These are phyloP conservation scores for Actinia equina DNA, from an alignment of 64 coral and sea anemone genomes.

Conservation along the genomic window DNA sequence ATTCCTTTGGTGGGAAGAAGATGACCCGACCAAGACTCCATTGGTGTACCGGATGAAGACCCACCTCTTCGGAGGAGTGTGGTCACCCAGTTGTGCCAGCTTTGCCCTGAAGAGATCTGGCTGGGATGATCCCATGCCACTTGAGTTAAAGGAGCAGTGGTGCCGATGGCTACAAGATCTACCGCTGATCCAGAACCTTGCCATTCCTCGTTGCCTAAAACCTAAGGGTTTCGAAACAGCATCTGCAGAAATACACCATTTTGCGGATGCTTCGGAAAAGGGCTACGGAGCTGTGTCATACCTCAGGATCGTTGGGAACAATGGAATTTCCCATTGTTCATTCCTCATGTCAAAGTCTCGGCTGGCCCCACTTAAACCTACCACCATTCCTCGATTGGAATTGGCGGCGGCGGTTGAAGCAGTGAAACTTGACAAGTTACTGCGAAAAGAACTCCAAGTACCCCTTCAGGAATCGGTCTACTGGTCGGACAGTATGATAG, in stretches of 20 bases:
- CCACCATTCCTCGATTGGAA: constrained; percentile 54
- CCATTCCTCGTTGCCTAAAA: constrained; percentile 34
- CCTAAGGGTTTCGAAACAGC: constrained; percentile 12
- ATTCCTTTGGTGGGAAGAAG: constrained; percentile 45
- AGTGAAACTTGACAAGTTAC: constrained; percentile 39
- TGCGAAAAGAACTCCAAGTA: constrained; percentile 37
- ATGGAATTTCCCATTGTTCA: constrained; percentile 46
- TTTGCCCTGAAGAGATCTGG: constrained; percentile 37
- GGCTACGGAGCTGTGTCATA: constrained; percentile 55
- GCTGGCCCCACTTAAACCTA: constrained; percentile 48
- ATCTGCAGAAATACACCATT: constrained; percentile 54
- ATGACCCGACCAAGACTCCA: constrained; percentile 5
- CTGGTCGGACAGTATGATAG: constrained; percentile 63
- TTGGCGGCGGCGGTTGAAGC: constrained; percentile 37
- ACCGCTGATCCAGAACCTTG: constrained; percentile 39
- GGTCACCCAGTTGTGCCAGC: constrained; percentile 53
- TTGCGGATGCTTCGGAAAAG: constrained; percentile 55
- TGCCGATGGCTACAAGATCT: constrained; percentile 54
- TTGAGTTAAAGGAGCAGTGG: constrained; percentile 44
- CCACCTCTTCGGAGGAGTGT: constrained; percentile 44
- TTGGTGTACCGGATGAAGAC: constrained; percentile 34
- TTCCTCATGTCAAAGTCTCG: constrained; percentile 56
- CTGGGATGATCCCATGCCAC: constrained; percentile 55
- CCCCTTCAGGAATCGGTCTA: constrained; percentile 31
- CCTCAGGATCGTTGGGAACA: constrained; percentile 39